phyloP scores from a whole-genome alignment of 2,888 invertebrate genomes.

The Pammene fasciana region DNA sequence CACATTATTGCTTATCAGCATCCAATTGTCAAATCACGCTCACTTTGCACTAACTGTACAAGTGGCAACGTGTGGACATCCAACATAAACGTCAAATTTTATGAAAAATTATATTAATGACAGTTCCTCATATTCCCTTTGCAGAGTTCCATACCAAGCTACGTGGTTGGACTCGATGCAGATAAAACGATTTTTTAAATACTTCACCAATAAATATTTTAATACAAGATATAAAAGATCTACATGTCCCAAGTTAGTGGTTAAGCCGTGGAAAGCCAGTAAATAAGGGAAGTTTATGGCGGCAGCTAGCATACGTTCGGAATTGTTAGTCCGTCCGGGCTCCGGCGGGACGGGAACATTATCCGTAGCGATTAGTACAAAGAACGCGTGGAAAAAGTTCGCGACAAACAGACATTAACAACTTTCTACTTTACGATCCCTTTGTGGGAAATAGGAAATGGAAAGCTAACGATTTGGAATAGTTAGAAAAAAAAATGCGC shows the following conservation, averaged over 20 bases:
- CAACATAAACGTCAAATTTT: no score
- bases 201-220: no score
- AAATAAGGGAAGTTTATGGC: slow-evolving; percentile 41
- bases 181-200: no score
- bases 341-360: slow-evolving; percentile 42
- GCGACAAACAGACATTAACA: slow-evolving; percentile 53
- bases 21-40: no score
- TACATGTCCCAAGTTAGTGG: not conserved
- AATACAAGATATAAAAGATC: not conserved
- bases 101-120: no score
- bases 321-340: slow-evolving; percentile 44
- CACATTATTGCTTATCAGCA: no score
- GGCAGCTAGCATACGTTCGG: slow-evolving; percentile 35
- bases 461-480: slow-evolving; percentile 22
- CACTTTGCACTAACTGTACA: no score
- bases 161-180: no score
- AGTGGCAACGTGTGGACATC: no score
- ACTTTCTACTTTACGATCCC: slow-evolving; percentile 38
- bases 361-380: slow-evolving; percentile 47
- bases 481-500: not conserved
- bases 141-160: no score
- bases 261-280: slow-evolving; percentile 41
- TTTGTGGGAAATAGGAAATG: slow-evolving; percentile 22
- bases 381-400: slow-evolving; percentile 54
- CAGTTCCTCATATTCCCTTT: no score